These are phyloP conservation scores for Aurelia coerulea DNA, from an alignment of 30 jellyfish, hydroid and myxozoan species.

Conservation along the genomic window DNA sequence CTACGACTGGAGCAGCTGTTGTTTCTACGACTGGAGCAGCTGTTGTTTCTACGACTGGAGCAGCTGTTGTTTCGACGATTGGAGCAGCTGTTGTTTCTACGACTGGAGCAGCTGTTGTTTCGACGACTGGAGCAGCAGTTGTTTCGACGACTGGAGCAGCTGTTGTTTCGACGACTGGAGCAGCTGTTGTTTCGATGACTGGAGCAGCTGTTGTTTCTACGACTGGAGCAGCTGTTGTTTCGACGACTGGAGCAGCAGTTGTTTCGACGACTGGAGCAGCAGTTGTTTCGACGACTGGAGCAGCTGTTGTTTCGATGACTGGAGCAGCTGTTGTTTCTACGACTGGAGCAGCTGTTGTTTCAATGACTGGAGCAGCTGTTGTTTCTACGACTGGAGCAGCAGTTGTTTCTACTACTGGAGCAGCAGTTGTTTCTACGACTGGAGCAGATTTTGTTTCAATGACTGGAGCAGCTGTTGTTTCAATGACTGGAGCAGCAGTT, in stretches of 20 bases:
- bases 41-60: constrained; percentile 5
- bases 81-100: constrained; percentile 16
- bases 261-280: not conserved
- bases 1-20: constrained; percentile 9
- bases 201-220: not conserved
- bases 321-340: constrained; percentile 51
- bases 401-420: constrained; percentile 7
- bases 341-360: constrained; percentile 22
- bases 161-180: constrained; percentile 14
- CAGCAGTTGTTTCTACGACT: constrained; percentile 33
- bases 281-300: constrained; percentile 4
- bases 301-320: constrained; percentile 30
- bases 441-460: not conserved
- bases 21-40: constrained; percentile 15
- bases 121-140: constrained; percentile 8
- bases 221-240: constrained; percentile 28
- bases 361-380: constrained; percentile 11
- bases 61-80: not conserved
- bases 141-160: constrained; percentile 31
- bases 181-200: constrained; percentile 19
- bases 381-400: constrained; percentile 32
- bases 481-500: constrained; percentile 34
- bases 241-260: constrained; percentile 10
- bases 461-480: constrained; percentile 34
- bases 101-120: constrained; percentile 2